These are phyloP conservation scores for Metopolophium dirhodum DNA, from an alignment of 1,140 invertebrate species.

Conservation along the genomic window DNA sequence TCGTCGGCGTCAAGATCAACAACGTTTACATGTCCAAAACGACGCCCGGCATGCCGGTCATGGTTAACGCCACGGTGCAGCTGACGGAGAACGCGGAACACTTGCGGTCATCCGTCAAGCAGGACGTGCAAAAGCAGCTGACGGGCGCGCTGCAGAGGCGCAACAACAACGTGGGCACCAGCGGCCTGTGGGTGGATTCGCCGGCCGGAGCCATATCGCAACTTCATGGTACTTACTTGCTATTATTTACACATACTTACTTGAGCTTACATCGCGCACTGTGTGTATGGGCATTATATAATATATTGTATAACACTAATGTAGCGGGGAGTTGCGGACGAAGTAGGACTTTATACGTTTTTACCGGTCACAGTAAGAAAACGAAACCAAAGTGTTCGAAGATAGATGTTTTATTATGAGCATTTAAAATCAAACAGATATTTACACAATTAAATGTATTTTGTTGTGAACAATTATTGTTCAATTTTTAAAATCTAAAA, in stretches of 20 bases:
- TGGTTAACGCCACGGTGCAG: slow-evolving; percentile 82
- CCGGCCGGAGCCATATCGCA: slow-evolving; percentile 77
- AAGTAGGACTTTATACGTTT: background rate
- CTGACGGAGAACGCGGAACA: slow-evolving; percentile 77
- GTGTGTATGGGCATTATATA: background rate
- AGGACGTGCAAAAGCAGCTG: slow-evolving; percentile 81
- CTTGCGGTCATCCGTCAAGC: slow-evolving; percentile 70
- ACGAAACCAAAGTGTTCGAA: too few species aligned
- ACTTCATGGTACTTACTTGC: slow-evolving; percentile 67
- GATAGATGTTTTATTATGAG: too few species aligned
- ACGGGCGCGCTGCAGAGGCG: slow-evolving; percentile 81
- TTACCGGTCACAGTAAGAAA: too few species aligned
- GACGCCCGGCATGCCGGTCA: slow-evolving; percentile 66
- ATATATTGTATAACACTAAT: background rate
- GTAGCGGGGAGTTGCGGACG: background rate
- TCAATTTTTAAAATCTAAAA: too few species aligned
- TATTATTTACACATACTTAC: background rate
- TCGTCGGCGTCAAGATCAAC: slow-evolving; percentile 80
- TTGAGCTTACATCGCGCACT: background rate
- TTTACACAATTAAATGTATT: too few species aligned
- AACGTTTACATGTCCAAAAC: slow-evolving; percentile 72
- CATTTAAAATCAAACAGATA: too few species aligned
- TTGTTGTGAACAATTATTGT: too few species aligned
- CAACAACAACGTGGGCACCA: slow-evolving; percentile 85
- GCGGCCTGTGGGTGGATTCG: slow-evolving; percentile 81